phyloP scores from a whole-genome alignment of 1,140 invertebrate genomes.

The Phymastichus coffea region DNA sequence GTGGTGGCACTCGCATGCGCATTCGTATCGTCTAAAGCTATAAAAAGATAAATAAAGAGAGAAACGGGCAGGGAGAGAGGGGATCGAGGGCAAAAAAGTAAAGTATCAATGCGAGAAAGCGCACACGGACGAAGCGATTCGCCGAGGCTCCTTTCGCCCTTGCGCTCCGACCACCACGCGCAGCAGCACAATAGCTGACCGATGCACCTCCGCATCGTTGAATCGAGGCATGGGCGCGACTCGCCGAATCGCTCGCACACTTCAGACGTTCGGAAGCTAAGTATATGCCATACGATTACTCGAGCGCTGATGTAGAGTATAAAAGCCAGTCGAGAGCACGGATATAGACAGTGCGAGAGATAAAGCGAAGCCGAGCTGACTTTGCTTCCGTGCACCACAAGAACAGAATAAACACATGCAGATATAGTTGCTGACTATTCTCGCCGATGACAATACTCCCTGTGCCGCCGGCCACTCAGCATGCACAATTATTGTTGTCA shows the following conservation, averaged over 20 bases:
- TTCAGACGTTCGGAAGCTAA: slow-evolving; percentile 3
- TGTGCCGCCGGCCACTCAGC: no score
- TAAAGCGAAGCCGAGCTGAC: neutral
- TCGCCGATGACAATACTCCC: no score
- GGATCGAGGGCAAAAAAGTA: slow-evolving; percentile 1
- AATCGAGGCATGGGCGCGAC: no score
- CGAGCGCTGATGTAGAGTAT: no score
- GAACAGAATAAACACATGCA: slow-evolving; percentile 16
- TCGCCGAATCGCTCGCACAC: no score
- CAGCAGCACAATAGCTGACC: no score
- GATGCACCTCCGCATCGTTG: no score
- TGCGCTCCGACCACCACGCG: no score
- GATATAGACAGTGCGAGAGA: neutral
- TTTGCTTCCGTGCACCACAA: slow-evolving; percentile 4
- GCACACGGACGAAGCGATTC: neutral
- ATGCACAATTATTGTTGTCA: no score
- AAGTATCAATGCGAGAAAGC: neutral
- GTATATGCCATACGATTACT: no score
- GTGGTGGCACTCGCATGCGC: slow-evolving; percentile 54
- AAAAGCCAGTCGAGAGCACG: neutral
- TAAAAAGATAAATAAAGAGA: slow-evolving; percentile 58
- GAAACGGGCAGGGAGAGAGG: slow-evolving; percentile 46
- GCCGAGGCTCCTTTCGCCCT: neutral
- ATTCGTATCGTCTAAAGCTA: slow-evolving; percentile 57
- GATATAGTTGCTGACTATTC: slow-evolving; percentile 5